Evolutionary conservation across 37 sponge, comb jelly and placozoan genomes (phyloP).

Genomic region (Dysidea cf. avara): DNA sequence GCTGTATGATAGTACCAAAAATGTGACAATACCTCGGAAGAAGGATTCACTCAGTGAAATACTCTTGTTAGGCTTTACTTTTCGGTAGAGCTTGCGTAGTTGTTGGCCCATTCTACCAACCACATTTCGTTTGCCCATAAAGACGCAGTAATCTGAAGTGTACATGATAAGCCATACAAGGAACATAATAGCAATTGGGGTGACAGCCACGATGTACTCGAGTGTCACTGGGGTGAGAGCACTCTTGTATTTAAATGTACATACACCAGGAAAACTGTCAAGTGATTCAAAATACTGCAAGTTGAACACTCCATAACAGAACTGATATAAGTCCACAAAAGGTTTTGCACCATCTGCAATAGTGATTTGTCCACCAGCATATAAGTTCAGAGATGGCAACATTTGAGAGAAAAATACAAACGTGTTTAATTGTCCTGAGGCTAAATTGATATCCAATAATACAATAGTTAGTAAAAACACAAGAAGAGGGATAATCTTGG

Average conservation of each 20-base stretch:
- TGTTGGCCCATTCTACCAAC: too few relatives aligned
- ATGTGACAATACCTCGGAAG: conserved; percentile 54
- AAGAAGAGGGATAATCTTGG: conserved; percentile 48
- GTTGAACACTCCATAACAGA: conserved; percentile 59
- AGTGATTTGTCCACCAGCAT: conserved; percentile 23
- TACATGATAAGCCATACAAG: too few relatives aligned
- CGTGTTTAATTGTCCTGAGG: conserved; percentile 38
- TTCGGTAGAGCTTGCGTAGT: too few relatives aligned
- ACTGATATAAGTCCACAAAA: neutral
- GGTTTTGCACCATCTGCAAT: neutral
- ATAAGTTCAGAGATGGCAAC: conserved; percentile 8
- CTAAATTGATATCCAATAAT: conserved; percentile 37
- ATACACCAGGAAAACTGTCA: too few relatives aligned
- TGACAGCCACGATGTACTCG: conserved; percentile 41
- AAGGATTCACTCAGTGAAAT: conserved; percentile 13
- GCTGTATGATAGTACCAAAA: conserved; percentile 66
- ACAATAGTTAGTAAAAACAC: conserved; percentile 47
- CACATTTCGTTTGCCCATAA: too few relatives aligned
- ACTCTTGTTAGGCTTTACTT: too few relatives aligned
- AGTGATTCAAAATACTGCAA: conserved; percentile 43
- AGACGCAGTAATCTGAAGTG: too few relatives aligned
- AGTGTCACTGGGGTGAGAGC: conserved; percentile 19
- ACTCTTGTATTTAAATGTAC: too few relatives aligned
- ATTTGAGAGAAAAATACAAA: conserved; percentile 55
- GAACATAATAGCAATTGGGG: too few relatives aligned